These are phyloP conservation scores for Prorops nasuta DNA, from an alignment of 1,140 invertebrate species.

Conservation along the genomic window DNA sequence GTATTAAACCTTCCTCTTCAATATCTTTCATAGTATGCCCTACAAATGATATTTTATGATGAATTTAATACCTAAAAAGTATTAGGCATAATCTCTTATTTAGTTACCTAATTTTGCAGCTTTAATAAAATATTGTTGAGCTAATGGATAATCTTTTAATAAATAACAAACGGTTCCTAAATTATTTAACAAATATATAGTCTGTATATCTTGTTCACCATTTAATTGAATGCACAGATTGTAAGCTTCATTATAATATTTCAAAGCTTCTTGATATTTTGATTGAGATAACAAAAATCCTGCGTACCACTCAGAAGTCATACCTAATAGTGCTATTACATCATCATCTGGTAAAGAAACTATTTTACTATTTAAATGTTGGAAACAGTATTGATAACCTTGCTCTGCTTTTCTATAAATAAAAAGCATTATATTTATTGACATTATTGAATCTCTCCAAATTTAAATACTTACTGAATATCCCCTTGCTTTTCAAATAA, in stretches of 20 bases:
- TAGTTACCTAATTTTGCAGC: constrained; percentile 67
- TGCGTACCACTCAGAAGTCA: constrained; percentile 81
- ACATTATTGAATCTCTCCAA: constrained; percentile 2
- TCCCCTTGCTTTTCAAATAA: constrained; percentile 66
- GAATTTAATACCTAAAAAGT: neutral
- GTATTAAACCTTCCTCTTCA: constrained; percentile 68
- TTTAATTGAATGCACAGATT: constrained; percentile 65
- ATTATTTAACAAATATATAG: constrained; percentile 80
- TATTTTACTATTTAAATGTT: constrained; percentile 65
- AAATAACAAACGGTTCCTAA: constrained; percentile 73
- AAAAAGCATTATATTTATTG: constrained; percentile 13
- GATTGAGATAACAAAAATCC: constrained; percentile 69
- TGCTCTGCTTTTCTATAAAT: constrained; percentile 63
- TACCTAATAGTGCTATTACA: constrained; percentile 64
- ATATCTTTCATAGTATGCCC: constrained; percentile 63
- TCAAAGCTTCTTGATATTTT: constrained; percentile 64
- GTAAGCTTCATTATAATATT: constrained; percentile 69
- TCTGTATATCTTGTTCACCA: constrained; percentile 70
- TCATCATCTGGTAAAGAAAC: too few species aligned
- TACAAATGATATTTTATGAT: constrained; percentile 24
- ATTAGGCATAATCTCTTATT: constrained; percentile 5
- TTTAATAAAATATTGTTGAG: constrained; percentile 69
- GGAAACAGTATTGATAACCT: constrained; percentile 76
- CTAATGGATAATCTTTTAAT: constrained; percentile 66
- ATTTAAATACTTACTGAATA: constrained; percentile 48